phyloP scores from a whole-genome alignment of 2,113 vertebrate genomes.

The Chaetops frenatus region DNA sequence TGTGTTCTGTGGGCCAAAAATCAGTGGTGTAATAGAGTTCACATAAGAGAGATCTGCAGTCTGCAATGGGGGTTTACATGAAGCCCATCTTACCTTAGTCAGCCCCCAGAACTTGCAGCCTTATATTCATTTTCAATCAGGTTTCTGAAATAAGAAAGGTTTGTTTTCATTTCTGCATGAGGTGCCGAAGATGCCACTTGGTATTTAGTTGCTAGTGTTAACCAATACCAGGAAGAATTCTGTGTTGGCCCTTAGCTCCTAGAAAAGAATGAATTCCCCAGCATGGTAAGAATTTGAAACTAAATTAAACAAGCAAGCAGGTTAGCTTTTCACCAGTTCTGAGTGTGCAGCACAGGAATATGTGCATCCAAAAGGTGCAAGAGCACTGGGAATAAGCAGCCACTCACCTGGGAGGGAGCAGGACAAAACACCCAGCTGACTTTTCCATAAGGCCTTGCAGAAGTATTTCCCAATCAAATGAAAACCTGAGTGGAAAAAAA shows the following conservation, averaged over 20 bases:
- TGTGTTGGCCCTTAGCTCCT: neutral
- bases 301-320: neutral
- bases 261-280: neutral
- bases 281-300: neutral
- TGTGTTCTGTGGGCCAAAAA: neutral
- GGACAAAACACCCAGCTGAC: neutral
- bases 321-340: neutral
- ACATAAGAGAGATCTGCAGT: neutral
- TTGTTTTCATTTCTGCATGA: neutral
- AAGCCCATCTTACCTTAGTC: neutral
- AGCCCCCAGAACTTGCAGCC: neutral
- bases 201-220: neutral
- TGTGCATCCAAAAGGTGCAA: accelerated
- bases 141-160: neutral
- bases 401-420: neutral
- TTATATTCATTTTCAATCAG: neutral
- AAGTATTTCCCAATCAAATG: neutral
- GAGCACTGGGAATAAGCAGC: neutral
- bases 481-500: neutral
- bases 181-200: neutral
- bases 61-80: neutral
- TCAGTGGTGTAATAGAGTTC: neutral
- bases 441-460: neutral
- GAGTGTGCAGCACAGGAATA: neutral
- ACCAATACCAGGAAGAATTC: neutral